Percentiles rank a stretch among this genome's conserved stretches.
These are phyloP conservation scores for Phaenicophaeus curvirostris DNA, from an alignment of 2,797 vertebrate genomes.

Conservation along the genomic window DNA sequence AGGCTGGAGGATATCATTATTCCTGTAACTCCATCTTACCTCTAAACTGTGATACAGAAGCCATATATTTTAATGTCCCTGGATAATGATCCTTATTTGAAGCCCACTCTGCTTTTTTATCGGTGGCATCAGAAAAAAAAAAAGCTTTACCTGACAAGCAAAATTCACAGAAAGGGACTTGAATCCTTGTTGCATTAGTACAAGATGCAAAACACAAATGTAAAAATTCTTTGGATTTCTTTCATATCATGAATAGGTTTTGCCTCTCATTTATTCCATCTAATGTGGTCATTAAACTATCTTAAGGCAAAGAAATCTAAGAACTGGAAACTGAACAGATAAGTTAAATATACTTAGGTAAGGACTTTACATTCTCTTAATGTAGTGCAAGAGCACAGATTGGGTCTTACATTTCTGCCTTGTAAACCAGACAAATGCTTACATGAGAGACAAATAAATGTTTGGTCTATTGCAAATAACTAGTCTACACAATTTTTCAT, in stretches of 20 bases:
- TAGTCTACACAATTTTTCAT: slow-evolving; percentile 1
- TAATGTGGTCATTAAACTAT: not conserved
- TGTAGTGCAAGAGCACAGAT: not conserved
- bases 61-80: not conserved
- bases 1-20: not conserved
- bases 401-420: not conserved
- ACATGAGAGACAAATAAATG: slow-evolving; percentile 26
- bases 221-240: not conserved
- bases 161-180: not conserved
- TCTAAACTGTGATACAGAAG: not conserved
- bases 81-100: not conserved
- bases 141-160: not conserved
- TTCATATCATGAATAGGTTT: not conserved
- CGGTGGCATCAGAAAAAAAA: not conserved
- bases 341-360: not conserved
- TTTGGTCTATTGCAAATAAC: slow-evolving; percentile 25
- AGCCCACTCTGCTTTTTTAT: not conserved
- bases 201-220: not conserved
- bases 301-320: not conserved
- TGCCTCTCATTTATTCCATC: not conserved
- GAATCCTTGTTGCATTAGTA: not conserved
- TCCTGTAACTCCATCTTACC: not conserved
- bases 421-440: slow-evolving; percentile 13
- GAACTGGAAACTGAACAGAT: not conserved
- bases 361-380: not conserved